Conservation (phyloP, 1,140 invertebrate genomes). For the Musca domestica region DNA sequence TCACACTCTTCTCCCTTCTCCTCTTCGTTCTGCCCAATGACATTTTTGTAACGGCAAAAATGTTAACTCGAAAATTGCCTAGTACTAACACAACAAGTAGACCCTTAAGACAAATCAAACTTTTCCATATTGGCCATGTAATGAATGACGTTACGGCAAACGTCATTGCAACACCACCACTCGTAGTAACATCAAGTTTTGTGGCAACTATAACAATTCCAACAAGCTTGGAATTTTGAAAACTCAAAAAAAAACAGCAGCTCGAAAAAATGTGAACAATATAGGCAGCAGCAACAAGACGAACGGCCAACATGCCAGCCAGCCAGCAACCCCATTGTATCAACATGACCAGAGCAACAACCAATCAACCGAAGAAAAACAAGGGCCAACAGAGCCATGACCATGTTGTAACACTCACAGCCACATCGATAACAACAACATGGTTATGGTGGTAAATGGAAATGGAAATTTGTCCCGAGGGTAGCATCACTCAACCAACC, state of each 20-base stretch:
- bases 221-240: background rate
- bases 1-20: background rate
- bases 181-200: slow-evolving; percentile 8
- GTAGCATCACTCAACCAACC: background rate
- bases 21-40: background rate
- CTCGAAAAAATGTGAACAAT: slow-evolving; percentile 8
- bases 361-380: no score
- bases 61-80: slow-evolving; percentile 19
- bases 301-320: background rate
- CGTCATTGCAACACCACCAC: background rate
- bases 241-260: background rate
- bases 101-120: slow-evolving; percentile 22
- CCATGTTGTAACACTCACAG: background rate
- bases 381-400: no score
- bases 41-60: background rate
- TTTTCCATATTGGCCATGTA: background rate
- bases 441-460: slow-evolving; percentile 1
- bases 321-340: background rate
- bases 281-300: background rate
- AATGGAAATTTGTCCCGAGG: slow-evolving; percentile 5
- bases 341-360: no score
- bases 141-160: background rate
- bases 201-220: no score
- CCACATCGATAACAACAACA: background rate
- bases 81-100: slow-evolving; percentile 10